Percentiles rank a stretch among this genome's conserved stretches.
Evolutionary conservation across 2,113 vertebrate species (phyloP).

Genomic region (Bubo blakistoni): DNA sequence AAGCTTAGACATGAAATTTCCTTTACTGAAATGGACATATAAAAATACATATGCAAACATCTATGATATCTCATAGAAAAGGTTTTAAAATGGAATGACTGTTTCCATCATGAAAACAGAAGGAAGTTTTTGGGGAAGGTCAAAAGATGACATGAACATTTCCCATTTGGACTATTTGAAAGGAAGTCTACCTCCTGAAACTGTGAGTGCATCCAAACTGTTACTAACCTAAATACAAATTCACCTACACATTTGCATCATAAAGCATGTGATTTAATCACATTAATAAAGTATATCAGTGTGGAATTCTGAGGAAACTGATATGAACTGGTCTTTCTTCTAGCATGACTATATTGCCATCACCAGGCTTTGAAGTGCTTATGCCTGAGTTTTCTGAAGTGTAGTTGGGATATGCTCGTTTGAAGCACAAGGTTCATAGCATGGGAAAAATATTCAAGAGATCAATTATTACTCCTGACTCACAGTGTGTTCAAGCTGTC

Average conservation of each 20-base stretch:
- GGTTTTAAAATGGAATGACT: background rate
- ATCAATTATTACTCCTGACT: conserved; percentile 35
- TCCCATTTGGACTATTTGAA: background rate
- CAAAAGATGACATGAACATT: background rate
- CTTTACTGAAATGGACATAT: background rate
- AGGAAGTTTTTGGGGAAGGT: background rate
- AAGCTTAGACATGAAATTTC: background rate
- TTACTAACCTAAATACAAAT: background rate
- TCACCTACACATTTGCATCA: background rate
- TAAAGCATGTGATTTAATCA: background rate
- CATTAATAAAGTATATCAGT: background rate
- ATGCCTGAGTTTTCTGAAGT: background rate
- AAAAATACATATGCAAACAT: background rate
- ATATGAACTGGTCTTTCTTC: background rate
- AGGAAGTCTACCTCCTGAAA: background rate
- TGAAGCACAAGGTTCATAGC: background rate
- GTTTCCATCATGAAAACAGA: background rate
- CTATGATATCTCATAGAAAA: background rate
- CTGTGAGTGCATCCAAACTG: background rate
- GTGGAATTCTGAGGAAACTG: background rate
- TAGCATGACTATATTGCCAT: background rate
- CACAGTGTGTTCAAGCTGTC: conserved; percentile 6
- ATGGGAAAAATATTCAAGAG: background rate
- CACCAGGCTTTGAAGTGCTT: background rate
- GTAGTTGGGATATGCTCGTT: background rate